Evolutionary conservation across 2,113 vertebrate species (phyloP).

Genomic region (Alectura lathami): DNA sequence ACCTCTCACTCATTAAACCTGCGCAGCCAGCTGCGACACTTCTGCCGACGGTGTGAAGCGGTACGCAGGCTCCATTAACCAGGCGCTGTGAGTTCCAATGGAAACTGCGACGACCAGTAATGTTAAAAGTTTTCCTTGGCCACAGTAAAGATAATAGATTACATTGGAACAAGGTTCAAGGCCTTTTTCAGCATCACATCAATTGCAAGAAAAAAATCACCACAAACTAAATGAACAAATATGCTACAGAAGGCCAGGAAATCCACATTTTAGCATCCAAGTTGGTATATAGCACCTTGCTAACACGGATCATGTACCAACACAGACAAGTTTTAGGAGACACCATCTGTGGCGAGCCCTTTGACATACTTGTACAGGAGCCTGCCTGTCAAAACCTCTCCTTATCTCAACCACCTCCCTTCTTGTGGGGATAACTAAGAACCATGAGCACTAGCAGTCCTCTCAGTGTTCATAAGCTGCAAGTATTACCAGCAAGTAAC

Average conservation of each 20-base stretch:
- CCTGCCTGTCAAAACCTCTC: background rate
- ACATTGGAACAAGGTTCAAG: background rate
- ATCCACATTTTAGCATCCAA: background rate
- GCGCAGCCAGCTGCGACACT: background rate
- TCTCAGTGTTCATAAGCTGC: background rate
- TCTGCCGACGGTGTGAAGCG: background rate
- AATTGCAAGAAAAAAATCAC: background rate
- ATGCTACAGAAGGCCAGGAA: background rate
- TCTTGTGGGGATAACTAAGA: background rate
- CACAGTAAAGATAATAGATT: background rate
- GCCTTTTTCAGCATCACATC: background rate
- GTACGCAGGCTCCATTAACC: background rate
- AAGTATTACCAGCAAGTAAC: background rate
- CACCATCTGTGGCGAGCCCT: background rate
- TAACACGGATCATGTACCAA: background rate
- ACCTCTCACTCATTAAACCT: background rate
- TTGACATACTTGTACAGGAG: accelerated
- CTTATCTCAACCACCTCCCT: background rate
- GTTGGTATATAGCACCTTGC: background rate
- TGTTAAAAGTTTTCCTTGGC: background rate
- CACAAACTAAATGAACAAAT: background rate
- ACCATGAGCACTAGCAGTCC: background rate
- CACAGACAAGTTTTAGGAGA: background rate
- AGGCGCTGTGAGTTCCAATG: background rate
- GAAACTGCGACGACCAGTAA: background rate